Conservation (phyloP, 1,140 invertebrate genomes). For the Papilio aristodemus region DNA sequence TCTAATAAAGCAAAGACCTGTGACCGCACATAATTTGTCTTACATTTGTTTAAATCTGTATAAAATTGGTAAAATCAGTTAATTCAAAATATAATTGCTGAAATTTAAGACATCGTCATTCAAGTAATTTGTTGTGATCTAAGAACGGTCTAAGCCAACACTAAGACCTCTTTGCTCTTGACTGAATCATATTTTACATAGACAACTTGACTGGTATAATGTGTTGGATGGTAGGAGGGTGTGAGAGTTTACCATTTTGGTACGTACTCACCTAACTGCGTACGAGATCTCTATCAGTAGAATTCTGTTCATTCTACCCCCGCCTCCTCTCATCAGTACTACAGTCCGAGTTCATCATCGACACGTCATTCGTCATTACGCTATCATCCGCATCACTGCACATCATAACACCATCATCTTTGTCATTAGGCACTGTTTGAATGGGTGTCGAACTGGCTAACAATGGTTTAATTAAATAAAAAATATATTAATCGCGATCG, state of each 20-base stretch:
- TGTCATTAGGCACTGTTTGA: conserved; percentile 73
- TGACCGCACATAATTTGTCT: neutral
- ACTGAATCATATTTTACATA: conserved; percentile 26
- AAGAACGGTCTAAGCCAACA: conserved; percentile 33
- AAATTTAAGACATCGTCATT: conserved; percentile 35
- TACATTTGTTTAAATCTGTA: conserved; percentile 4
- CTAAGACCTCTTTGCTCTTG: conserved; percentile 13
- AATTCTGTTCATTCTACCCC: neutral
- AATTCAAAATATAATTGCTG: neutral
- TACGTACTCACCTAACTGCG: neutral
- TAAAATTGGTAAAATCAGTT: conserved; percentile 9
- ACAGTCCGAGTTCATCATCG: conserved; percentile 39
- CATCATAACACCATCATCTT: conserved; percentile 62
- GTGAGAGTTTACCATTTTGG: neutral
- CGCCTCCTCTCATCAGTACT: neutral
- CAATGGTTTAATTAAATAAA: conserved; percentile 35
- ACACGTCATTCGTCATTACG: conserved; percentile 47
- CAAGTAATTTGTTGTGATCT: conserved; percentile 53
- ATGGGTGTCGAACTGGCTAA: conserved; percentile 62
- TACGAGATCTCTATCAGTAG: neutral
- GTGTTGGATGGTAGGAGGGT: neutral
- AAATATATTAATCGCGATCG: neutral
- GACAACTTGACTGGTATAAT: conserved; percentile 1
- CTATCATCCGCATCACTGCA: conserved; percentile 76
- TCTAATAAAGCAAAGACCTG: neutral